Evolutionary conservation across 1,140 invertebrate species (phyloP).

Genomic region (Schlechtendalia chinensis): DNA sequence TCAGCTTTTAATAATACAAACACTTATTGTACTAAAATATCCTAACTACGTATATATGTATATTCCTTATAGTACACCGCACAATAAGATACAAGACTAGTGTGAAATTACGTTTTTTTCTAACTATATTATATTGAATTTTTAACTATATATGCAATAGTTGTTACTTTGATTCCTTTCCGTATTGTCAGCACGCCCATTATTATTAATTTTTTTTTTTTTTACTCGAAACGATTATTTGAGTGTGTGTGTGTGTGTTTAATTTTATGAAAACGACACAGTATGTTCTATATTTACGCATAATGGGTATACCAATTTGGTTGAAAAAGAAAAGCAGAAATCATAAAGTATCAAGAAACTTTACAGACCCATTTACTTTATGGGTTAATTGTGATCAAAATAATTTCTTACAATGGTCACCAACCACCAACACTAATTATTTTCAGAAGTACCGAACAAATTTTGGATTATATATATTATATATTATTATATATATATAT

Average conservation of each 20-base stretch:
- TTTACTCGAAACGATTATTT: neutral
- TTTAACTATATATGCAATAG: neutral
- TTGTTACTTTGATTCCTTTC: neutral
- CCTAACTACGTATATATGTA: too few species aligned
- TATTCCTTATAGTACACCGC: neutral
- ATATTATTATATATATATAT: too few species aligned
- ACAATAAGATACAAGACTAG: neutral
- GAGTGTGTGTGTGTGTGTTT: neutral
- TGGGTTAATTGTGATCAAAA: constrained; percentile 33
- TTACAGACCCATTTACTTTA: too few species aligned
- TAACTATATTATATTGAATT: neutral
- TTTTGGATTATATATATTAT: neutral
- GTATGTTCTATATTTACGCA: too few species aligned
- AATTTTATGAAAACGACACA: neutral
- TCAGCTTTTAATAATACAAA: too few species aligned
- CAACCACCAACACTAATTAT: neutral
- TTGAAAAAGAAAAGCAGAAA: neutral
- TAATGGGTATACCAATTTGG: neutral
- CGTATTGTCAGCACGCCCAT: neutral
- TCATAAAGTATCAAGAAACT: neutral
- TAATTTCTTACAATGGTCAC: constrained; percentile 5
- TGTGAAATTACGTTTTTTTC: neutral
- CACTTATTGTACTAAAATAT: too few species aligned
- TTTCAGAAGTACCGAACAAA: neutral
- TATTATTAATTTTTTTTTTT: neutral